phyloP scores from a whole-genome alignment of 2,113 vertebrate genomes.

The Neodon shergylaensis region DNA sequence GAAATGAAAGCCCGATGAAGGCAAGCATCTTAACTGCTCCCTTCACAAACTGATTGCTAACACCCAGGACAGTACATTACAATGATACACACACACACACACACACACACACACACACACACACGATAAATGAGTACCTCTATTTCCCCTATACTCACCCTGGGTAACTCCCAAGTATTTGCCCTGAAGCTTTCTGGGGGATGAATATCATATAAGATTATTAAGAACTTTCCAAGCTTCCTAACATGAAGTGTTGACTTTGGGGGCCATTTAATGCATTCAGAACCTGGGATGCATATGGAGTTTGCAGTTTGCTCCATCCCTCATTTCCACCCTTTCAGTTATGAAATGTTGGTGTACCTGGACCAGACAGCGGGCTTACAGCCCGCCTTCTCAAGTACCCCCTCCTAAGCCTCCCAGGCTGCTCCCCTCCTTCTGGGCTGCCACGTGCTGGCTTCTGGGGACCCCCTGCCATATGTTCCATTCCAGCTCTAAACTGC shows the following conservation, averaged over 20 bases:
- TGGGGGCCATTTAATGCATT: not conserved
- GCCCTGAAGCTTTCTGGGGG: not conserved
- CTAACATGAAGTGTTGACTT: not conserved
- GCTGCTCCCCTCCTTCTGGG: not conserved
- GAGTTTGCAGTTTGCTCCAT: not conserved
- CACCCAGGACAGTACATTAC: not conserved
- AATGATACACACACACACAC: not conserved
- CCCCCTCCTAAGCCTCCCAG: not conserved
- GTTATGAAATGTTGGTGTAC: constrained; percentile 30
- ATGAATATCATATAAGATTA: not conserved
- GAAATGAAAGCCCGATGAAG: not conserved
- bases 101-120: no score
- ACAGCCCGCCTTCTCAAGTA: not conserved
- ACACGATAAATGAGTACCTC: not conserved
- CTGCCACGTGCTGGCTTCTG: constrained; percentile 67
- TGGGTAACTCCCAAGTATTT: not conserved
- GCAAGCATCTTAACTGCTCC: not conserved
- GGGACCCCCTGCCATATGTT: constrained; percentile 77
- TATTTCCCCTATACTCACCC: not conserved
- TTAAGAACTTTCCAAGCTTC: not conserved
- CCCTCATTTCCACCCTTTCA: not conserved
- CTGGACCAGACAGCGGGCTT: constrained; percentile 41
- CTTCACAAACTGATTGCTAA: not conserved
- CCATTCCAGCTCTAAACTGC: constrained; percentile 77
- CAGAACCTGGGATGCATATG: not conserved